Percentiles rank a stretch among this genome's conserved stretches.
These are phyloP conservation scores for Pelochelys cantorii DNA, from an alignment of 2,797 vertebrate species.

Conservation along the genomic window DNA sequence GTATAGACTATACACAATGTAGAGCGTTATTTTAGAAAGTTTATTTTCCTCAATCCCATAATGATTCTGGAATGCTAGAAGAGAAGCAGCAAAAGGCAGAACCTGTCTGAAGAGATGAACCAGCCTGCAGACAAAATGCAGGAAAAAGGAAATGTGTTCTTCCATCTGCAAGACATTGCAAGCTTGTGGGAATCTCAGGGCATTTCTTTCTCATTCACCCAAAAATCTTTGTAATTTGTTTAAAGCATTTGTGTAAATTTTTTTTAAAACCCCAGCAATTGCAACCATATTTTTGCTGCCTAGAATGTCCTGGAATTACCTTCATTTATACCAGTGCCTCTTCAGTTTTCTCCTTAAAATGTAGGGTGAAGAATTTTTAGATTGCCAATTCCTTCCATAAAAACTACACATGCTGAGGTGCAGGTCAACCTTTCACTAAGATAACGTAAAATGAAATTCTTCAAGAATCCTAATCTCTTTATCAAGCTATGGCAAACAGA, in stretches of 20 bases:
- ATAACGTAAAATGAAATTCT: conserved; percentile 34
- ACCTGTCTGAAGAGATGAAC: conserved; percentile 46
- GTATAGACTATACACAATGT: background rate
- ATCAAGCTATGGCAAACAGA: conserved; percentile 27
- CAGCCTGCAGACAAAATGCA: conserved; percentile 16
- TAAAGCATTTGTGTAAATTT: background rate
- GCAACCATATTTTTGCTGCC: background rate
- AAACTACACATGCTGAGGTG: background rate
- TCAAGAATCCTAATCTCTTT: conserved; percentile 14
- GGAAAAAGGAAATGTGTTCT: background rate
- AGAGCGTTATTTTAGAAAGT: background rate
- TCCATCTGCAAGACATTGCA: background rate
- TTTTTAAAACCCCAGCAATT: background rate
- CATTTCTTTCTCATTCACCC: background rate
- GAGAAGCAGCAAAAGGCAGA: conserved; percentile 35
- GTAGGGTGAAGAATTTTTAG: background rate
- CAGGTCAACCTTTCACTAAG: background rate
- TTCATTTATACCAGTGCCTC: background rate
- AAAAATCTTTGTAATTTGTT: background rate
- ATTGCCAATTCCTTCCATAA: background rate
- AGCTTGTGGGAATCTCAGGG: background rate
- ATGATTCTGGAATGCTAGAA: background rate
- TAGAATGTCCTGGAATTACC: background rate
- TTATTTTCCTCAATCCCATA: conserved; percentile 23
- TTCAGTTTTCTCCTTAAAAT: conserved; percentile 14